Conservation (phyloP, 1,140 invertebrate species). For the Teleopsis dalmanni region DNA sequence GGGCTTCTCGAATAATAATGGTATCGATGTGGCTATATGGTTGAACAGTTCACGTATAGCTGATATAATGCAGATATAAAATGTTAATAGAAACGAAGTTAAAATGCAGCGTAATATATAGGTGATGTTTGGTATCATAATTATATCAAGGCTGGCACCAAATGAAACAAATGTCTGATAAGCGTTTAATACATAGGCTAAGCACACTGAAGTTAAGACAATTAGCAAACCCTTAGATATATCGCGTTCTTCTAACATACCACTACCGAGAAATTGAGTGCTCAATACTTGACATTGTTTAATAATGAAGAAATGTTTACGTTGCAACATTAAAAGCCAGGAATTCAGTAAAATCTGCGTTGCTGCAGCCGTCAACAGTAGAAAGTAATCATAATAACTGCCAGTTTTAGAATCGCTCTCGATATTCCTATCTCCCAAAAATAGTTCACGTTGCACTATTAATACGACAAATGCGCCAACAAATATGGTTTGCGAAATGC, state of each 20-base stretch:
- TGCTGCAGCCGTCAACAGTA: background rate
- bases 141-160: background rate
- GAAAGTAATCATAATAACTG: background rate
- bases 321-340: background rate
- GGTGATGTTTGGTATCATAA: background rate
- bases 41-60: background rate
- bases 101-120: background rate
- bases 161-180: background rate
- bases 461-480: background rate
- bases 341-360: background rate
- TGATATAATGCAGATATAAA: constrained; percentile 1
- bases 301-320: background rate
- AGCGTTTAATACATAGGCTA: too few species aligned
- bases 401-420: background rate
- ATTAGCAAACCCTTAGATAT: too few species aligned
- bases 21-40: background rate
- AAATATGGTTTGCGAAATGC: background rate
- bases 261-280: too few species aligned
- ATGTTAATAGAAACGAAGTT: background rate
- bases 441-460: background rate
- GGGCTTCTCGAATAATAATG: background rate
- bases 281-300: too few species aligned
- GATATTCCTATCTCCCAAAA: background rate
- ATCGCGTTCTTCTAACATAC: too few species aligned
- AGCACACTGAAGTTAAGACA: too few species aligned